Evolutionary conservation across 2,113 vertebrate species (phyloP), one percentile per base, ranked within the genome.

Genomic region (Prinia subflava): DNA sequence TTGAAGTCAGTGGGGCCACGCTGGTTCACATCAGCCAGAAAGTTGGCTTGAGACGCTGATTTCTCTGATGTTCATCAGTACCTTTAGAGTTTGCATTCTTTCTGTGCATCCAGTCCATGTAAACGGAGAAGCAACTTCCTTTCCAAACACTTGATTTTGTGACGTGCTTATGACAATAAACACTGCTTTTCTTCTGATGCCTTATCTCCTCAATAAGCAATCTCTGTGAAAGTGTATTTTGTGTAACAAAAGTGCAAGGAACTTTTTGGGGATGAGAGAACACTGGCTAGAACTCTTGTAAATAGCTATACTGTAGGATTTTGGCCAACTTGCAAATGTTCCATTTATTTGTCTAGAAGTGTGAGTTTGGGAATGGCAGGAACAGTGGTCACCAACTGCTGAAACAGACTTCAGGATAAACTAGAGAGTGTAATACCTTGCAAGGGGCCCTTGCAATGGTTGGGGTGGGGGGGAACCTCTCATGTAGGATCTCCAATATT

Each of bases 401-500:
- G 60, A 55, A 70, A 75, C 14, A 27, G 42, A n/a, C 13, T 75
- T 79, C 41, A 42, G 39, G 47, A 44, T 33, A 47, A 82, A 28
- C 35, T n/a, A 27, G 42, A 47, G 50, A 33, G 42, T n/a, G 12
- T 25, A 21, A 19, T 15, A 8, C 35, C 21, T 71, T 64, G 23
- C 44, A 47, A 60, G 14, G 10, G 39, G 6, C 23, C 33, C 33
- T 74, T 63, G 31, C 11, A 69, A 11, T 13, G 16, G 9, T 50
- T 39, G 39, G 39, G 39, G 39, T 39, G 39, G 17, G 9, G 10
- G 19, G 7, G 56, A 68, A 27, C 28, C 6, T 73, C 23, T 65
- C 0, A 0, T 10, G 6, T 25, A 52, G n/a, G 20, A 46, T 49
- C 33, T 67, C 35, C 42, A 70, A 0, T 0, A 0, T 39, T 78